These are phyloP conservation scores for Temnothorax unifasciatus DNA, from an alignment of 2,888 invertebrate genomes.

Conservation along the genomic window DNA sequence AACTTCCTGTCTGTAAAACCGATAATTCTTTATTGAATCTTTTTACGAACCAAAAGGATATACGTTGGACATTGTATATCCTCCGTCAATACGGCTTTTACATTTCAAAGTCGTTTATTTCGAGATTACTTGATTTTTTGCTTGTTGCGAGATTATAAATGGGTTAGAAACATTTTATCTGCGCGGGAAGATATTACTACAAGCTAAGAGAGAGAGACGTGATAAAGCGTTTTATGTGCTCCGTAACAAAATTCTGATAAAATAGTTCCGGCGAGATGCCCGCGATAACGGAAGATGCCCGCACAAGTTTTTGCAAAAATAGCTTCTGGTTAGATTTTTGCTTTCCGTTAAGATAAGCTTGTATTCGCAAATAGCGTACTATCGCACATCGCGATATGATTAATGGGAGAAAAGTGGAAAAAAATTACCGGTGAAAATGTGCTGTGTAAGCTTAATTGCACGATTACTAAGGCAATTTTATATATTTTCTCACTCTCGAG, in stretches of 20 bases:
- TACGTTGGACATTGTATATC: background rate
- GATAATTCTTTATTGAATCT: slow-evolving; percentile 26
- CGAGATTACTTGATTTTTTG: slow-evolving; percentile 21
- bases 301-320: background rate
- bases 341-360: background rate
- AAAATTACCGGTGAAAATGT: background rate
- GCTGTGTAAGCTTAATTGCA: background rate
- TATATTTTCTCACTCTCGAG: background rate
- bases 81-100: background rate
- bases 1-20: slow-evolving; percentile 20
- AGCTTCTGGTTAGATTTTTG: slow-evolving; percentile 2
- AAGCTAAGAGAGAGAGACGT: background rate
- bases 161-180: slow-evolving; percentile 9
- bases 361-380: background rate
- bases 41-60: background rate
- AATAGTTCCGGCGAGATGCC: slow-evolving; percentile 21
- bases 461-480: background rate
- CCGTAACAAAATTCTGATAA: slow-evolving; percentile 30
- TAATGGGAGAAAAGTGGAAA: background rate
- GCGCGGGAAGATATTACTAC: slow-evolving; percentile 9
- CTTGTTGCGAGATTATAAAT: slow-evolving; percentile 15
- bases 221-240: slow-evolving; percentile 22
- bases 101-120: slow-evolving; percentile 34
- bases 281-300: background rate
- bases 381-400: slow-evolving; percentile 5